Evolutionary conservation across 2,888 invertebrate genomes (phyloP), one percentile per base, ranked within the genome.

Genomic region (Agonum fuliginosum): DNA sequence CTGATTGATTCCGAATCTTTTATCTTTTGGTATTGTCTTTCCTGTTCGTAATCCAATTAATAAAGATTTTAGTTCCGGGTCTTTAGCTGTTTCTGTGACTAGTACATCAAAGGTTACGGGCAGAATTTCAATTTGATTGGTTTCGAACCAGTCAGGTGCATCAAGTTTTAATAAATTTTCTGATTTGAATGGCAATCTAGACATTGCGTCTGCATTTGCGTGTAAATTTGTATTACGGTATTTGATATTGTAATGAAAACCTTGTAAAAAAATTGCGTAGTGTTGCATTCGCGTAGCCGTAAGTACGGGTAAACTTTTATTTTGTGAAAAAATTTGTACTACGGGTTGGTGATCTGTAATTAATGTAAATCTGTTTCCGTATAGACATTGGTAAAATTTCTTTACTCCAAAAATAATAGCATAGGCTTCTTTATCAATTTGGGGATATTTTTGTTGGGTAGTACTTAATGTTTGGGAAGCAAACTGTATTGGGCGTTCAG

Each of bases 331-430:
- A 17, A 73, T 73, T 19, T 54, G 58, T 37, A 80, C 70, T 27
- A 82, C 62, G 0, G 87, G 86, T 72, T 84, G 81, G 75, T 86
- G 83, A 79, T 86, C 85, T 0, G 86, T 86, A 4, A 82, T 46
- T 10, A 87, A 79, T 0, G 81, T 83, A 80, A 88, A 87, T 2
- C 81, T 79, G 1, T 84, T 78, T 2, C 86, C 87, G 79, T 82
- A 84, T 3, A 87, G 20, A 79, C 85, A 88, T 8, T 84, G 81
- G 76, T 85, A 82, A 80, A 87, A 88, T 79, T 83, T 83, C 20
- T 82, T 80, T 1, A 87, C 81, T 0, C 83, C 85, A 77, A 80
- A 87, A 14, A 85, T 79, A 3, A 87, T 80, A 2, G 83, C 83
- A 12, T 85, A 81, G 0, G 84, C 86, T 80, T 83, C 82, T 6